phyloP scores from a whole-genome alignment of 2,113 vertebrate genomes.

The Hippopotamus amphibius region DNA sequence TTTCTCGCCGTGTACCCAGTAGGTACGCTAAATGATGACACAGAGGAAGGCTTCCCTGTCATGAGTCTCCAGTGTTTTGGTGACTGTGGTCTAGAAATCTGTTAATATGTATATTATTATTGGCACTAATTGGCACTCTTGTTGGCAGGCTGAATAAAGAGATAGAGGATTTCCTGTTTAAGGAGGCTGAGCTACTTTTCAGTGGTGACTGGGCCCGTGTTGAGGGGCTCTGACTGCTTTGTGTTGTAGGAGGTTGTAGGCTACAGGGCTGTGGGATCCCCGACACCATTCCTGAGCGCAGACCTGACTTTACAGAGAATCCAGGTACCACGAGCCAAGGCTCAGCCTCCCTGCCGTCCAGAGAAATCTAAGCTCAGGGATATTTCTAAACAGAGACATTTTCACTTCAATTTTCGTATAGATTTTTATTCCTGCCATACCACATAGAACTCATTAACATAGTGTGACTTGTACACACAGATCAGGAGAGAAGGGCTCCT shows the following conservation, averaged over 20 bases:
- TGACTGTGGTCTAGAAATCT: constrained; percentile 5
- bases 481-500: neutral
- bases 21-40: neutral
- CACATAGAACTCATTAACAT: neutral
- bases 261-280: rapidly evolving
- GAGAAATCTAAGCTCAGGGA: neutral
- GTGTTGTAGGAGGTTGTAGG: neutral
- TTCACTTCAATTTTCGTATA: neutral
- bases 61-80: neutral
- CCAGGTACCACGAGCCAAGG: rapidly evolving
- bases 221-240: rapidly evolving
- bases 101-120: neutral
- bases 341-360: neutral
- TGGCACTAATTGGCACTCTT: constrained; percentile 65
- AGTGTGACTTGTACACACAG: neutral
- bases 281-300: rapidly evolving
- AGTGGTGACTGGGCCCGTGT: rapidly evolving
- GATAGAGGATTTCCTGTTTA: neutral
- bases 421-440: neutral
- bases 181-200: neutral
- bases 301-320: neutral
- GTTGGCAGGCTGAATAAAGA: constrained; percentile 39
- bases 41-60: neutral
- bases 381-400: neutral
- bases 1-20: neutral